These are phyloP conservation scores for Poeciliopsis turneri DNA, from an alignment of 2,797 vertebrate species.

Conservation along the genomic window DNA sequence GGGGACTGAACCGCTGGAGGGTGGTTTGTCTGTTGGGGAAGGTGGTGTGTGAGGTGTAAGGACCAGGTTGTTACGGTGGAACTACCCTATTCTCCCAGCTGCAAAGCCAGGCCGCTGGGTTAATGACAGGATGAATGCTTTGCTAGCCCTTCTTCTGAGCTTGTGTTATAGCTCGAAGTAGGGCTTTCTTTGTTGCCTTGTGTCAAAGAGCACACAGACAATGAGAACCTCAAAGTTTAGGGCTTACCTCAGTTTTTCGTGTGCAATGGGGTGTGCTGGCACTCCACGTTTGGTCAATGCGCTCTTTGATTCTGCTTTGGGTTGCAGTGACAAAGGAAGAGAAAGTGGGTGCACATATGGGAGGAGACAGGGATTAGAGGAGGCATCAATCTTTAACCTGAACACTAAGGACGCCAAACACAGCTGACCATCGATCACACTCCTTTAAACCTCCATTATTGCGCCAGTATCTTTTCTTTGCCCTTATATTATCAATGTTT, in stretches of 20 bases:
- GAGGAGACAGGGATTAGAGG: conserved; percentile 66
- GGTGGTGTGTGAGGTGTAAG: conserved; percentile 62
- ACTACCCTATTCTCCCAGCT: conserved; percentile 70
- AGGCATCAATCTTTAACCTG: conserved; percentile 76
- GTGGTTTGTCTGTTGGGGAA: conserved; percentile 53
- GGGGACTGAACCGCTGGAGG: conserved; percentile 64
- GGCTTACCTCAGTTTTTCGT: conserved; percentile 72
- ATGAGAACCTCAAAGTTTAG: conserved; percentile 71
- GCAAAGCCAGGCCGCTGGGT: conserved; percentile 65
- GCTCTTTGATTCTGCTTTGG: conserved; percentile 69
- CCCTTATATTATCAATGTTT: background rate
- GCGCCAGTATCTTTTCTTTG: conserved; percentile 2
- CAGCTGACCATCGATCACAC: conserved; percentile 51
- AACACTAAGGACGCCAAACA: conserved; percentile 50
- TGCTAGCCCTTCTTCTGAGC: conserved; percentile 63
- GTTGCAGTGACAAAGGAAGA: conserved; percentile 56
- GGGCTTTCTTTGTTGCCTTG: conserved; percentile 70
- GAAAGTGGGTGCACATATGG: conserved; percentile 61
- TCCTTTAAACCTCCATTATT: conserved; percentile 13
- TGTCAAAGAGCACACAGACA: conserved; percentile 72
- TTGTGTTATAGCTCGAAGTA: conserved; percentile 62
- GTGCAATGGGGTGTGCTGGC: conserved; percentile 77
- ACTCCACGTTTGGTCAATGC: conserved; percentile 68
- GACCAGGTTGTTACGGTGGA: conserved; percentile 70
- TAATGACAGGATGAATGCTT: conserved; percentile 75